A percentile compares a stretch with the other conserved stretches of the same genome.
These are phyloP conservation scores for Chelon auratus DNA, from an alignment of 2,797 vertebrate genomes.

Conservation along the genomic window DNA sequence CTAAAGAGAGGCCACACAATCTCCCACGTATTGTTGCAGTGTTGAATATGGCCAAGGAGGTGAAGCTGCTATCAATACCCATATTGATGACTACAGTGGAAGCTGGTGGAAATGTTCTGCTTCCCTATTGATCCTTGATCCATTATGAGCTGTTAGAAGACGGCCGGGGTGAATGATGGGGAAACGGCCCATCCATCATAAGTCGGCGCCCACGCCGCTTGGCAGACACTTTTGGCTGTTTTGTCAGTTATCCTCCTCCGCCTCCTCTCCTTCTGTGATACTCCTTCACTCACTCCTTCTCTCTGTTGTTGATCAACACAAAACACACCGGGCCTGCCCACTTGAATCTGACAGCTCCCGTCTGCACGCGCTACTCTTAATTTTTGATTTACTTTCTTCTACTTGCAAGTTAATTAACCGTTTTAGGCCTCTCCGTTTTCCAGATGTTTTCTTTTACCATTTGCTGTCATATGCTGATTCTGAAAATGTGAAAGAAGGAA, in stretches of 20 bases:
- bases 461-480: neutral
- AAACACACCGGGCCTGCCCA: slow-evolving; percentile 18
- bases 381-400: too few relatives aligned
- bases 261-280: slow-evolving; percentile 33
- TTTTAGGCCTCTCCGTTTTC: neutral
- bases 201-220: slow-evolving; percentile 38
- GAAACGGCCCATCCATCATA: slow-evolving; percentile 69
- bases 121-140: slow-evolving; percentile 75
- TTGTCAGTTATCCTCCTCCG: slow-evolving; percentile 31
- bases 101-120: slow-evolving; percentile 72
- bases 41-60: slow-evolving; percentile 54
- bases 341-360: slow-evolving; percentile 32
- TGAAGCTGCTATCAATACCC: slow-evolving; percentile 68
- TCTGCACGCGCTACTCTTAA: neutral
- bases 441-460: neutral
- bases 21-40: slow-evolving; percentile 60
- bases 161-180: slow-evolving; percentile 60
- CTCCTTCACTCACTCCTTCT: slow-evolving; percentile 18
- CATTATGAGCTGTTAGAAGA: slow-evolving; percentile 74
- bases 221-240: slow-evolving; percentile 46
- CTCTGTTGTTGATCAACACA: slow-evolving; percentile 38
- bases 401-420: too few relatives aligned
- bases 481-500: slow-evolving; percentile 4
- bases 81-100: slow-evolving; percentile 70
- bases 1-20: slow-evolving; percentile 50